Percentiles rank a stretch among this genome's conserved stretches.
Conservation (phyloP, 2,888 invertebrate genomes). For the Brachyopa scutellaris region DNA sequence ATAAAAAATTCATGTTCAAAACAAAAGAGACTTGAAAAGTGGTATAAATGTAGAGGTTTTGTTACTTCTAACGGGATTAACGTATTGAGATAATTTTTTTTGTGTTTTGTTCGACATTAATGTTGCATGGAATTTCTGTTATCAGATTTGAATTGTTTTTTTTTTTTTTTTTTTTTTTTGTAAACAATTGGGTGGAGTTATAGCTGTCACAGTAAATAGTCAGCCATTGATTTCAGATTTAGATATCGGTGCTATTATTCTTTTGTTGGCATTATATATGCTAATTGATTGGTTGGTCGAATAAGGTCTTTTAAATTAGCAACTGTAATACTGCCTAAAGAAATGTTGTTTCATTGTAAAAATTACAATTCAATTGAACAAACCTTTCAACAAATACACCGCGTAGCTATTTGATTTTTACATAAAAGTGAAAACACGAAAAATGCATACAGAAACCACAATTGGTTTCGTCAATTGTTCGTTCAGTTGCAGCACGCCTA, state of each 20-base stretch:
- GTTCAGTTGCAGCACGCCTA: too few species aligned
- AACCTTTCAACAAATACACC: too few species aligned
- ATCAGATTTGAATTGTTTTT: slow-evolving; percentile 42
- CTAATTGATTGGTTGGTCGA: slow-evolving; percentile 47
- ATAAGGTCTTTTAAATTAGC: not conserved
- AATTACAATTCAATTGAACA: too few species aligned
- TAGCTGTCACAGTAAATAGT: slow-evolving; percentile 35
- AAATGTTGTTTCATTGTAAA: too few species aligned
- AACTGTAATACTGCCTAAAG: too few species aligned
- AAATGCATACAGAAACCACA: too few species aligned
- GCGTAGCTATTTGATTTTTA: too few species aligned
- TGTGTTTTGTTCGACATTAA: slow-evolving; percentile 6
- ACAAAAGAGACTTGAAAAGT: slow-evolving; percentile 62
- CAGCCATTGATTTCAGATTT: slow-evolving; percentile 18
- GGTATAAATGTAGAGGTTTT: slow-evolving; percentile 9
- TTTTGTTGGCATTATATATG: slow-evolving; percentile 10
- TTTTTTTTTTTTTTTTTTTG: not conserved
- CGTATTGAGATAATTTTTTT: slow-evolving; percentile 32
- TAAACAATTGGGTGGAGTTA: slow-evolving; percentile 48
- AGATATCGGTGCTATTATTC: slow-evolving; percentile 29
- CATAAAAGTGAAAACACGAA: too few species aligned
- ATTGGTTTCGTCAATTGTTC: too few species aligned
- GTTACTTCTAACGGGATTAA: slow-evolving; percentile 48
- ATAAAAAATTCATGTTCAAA: slow-evolving; percentile 31
- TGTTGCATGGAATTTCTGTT: slow-evolving; percentile 54